Evolutionary conservation across 2,888 invertebrate species (phyloP).

Genomic region (Acanthosoma haemorrhoidale): DNA sequence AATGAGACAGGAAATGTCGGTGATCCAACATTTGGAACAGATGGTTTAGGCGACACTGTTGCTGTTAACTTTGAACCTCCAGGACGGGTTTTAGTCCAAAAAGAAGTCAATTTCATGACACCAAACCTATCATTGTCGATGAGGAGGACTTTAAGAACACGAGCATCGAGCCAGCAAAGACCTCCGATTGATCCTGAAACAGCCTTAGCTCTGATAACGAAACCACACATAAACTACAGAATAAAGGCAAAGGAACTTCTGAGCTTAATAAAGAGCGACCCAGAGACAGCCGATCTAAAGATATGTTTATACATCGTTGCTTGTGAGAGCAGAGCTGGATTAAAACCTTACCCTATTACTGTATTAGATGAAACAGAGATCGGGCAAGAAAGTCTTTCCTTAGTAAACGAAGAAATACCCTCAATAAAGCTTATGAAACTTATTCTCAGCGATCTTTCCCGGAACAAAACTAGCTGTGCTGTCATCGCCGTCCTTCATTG

Average conservation of each 20-base stretch:
- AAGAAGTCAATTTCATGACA: not conserved
- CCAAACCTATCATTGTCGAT: not conserved
- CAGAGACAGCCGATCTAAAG: slow-evolving; percentile 29
- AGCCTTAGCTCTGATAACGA: slow-evolving; percentile 3
- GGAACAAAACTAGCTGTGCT: slow-evolving; percentile 2
- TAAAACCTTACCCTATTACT: slow-evolving; percentile 27
- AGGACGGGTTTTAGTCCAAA: not conserved
- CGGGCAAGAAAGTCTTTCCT: slow-evolving; percentile 18
- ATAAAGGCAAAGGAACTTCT: slow-evolving; percentile 28
- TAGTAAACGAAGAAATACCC: slow-evolving; percentile 31
- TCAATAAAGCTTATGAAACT: slow-evolving; percentile 21
- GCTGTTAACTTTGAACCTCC: not conserved
- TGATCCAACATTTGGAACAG: not conserved
- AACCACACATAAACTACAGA: slow-evolving; percentile 20
- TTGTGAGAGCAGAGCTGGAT: not conserved
- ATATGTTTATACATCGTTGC: slow-evolving; percentile 30
- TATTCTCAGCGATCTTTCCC: not conserved
- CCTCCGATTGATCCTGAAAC: not conserved
- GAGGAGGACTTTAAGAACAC: not conserved
- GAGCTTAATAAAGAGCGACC: not conserved
- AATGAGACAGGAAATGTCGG: not conserved
- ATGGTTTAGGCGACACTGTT: not conserved
- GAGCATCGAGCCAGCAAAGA: not conserved
- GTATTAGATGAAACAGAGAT: slow-evolving; percentile 29
- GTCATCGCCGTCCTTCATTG: slow-evolving; percentile 33